Evolutionary conservation across 2,113 vertebrate species (phyloP).

Genomic region (Leptocoma aspasia): DNA sequence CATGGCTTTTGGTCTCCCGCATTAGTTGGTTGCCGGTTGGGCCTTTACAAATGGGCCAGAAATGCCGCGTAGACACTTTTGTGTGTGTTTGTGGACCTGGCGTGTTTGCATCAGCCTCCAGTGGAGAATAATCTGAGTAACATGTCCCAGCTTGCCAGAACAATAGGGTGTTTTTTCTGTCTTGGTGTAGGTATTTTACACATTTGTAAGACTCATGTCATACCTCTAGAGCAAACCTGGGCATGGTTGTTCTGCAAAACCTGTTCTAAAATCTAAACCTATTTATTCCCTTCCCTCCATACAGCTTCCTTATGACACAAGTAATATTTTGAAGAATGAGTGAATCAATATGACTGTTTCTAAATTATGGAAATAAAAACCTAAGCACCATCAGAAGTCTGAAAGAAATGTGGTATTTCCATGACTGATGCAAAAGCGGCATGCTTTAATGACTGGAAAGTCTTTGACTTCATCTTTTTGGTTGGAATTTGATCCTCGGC

Average conservation of each 20-base stretch:
- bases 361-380: background rate
- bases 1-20: background rate
- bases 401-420: background rate
- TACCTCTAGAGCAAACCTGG: background rate
- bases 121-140: background rate
- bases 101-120: constrained; percentile 9
- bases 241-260: background rate
- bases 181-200: background rate
- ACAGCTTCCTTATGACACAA: background rate
- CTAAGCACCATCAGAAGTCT: background rate
- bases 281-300: background rate
- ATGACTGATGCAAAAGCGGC: background rate
- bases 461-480: background rate
- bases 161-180: background rate
- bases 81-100: background rate
- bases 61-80: background rate
- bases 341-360: background rate
- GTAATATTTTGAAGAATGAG: background rate
- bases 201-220: background rate
- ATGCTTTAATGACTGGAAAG: background rate
- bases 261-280: background rate
- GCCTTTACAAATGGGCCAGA: background rate
- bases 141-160: background rate
- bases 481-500: background rate
- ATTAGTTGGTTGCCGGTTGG: background rate